Conservation (phyloP, 2,113 vertebrate genomes). For the Nyctibius bracteatus region DNA sequence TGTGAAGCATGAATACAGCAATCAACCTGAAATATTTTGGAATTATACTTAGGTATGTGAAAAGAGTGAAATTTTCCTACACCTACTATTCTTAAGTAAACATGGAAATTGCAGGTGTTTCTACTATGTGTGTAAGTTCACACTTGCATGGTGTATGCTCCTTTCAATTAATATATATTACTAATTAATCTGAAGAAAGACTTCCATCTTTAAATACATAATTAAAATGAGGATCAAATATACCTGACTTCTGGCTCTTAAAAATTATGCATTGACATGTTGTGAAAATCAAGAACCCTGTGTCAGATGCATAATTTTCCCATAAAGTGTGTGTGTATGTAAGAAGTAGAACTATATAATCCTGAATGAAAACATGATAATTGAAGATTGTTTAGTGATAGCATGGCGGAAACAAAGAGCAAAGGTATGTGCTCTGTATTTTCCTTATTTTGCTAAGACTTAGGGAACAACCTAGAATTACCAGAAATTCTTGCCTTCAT, state of each 20-base stretch:
- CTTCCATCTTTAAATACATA: background rate
- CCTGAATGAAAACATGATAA: background rate
- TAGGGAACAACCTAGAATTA: background rate
- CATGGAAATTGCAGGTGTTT: background rate
- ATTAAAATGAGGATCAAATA: background rate
- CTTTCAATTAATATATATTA: background rate
- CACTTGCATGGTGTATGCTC: background rate
- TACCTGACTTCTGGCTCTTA: background rate
- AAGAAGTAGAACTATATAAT: background rate
- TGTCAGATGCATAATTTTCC: background rate
- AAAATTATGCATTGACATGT: background rate
- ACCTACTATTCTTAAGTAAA: background rate
- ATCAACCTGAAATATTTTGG: background rate
- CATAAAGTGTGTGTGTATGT: background rate
- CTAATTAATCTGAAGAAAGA: background rate
- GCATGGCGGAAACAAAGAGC: background rate
- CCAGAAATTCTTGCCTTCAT: background rate
- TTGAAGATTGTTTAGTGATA: background rate
- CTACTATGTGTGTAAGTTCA: background rate
- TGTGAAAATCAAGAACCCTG: background rate
- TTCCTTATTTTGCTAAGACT: background rate
- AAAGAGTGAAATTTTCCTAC: background rate
- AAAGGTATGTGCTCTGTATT: background rate
- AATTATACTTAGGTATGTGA: background rate
- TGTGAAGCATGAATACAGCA: background rate